phyloP scores from a whole-genome alignment of 2,888 invertebrate species.

The Drosophila stalkeri region DNA sequence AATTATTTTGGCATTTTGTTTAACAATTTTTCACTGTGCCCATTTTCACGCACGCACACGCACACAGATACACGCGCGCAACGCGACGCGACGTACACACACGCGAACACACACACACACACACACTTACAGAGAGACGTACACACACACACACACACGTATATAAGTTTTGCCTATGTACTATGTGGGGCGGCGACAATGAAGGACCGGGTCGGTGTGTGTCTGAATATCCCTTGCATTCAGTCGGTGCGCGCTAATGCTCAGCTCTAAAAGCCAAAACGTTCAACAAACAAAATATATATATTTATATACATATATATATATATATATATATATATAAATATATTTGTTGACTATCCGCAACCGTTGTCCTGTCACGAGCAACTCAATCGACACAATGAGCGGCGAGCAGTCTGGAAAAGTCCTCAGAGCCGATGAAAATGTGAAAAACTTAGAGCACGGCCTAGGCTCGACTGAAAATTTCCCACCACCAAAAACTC shows the following conservation, averaged over 20 bases:
- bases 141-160: conserved; percentile 24
- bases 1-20: conserved; percentile 61
- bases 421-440: conserved; percentile 75
- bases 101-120: conserved; percentile 30
- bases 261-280: conserved; percentile 33
- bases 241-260: conserved; percentile 52
- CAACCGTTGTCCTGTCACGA: conserved; percentile 84
- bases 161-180: conserved; percentile 51
- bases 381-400: conserved; percentile 85
- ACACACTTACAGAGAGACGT: background rate
- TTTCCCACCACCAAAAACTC: conserved; percentile 67
- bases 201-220: conserved; percentile 29
- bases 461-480: conserved; percentile 46
- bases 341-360: conserved; percentile 47
- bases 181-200: conserved; percentile 29
- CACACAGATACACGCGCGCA: conserved; percentile 28
- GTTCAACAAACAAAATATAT: conserved; percentile 19
- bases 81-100: conserved; percentile 46
- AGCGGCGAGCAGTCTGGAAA: conserved; percentile 73
- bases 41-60: conserved; percentile 57
- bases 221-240: conserved; percentile 57
- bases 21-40: conserved; percentile 73
- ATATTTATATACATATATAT: background rate
- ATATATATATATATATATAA: background rate
- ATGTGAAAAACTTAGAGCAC: conserved; percentile 40